phyloP scores from a whole-genome alignment of 2,888 invertebrate genomes.

The Tetranychus piercei region DNA sequence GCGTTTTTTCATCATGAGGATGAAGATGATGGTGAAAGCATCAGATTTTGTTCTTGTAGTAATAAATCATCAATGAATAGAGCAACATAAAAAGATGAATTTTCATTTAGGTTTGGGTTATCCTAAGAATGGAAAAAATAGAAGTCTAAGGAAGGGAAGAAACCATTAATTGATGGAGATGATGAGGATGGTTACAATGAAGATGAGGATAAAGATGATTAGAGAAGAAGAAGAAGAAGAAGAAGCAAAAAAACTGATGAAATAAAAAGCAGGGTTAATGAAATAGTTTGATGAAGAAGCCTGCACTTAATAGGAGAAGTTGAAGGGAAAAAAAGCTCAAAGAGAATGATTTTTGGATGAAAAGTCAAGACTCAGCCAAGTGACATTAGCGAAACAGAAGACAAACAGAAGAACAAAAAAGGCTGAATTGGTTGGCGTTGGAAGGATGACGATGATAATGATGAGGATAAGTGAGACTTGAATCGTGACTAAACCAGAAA shows the following conservation, averaged over 20 bases:
- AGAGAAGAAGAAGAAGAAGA: no score
- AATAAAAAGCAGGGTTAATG: neutral
- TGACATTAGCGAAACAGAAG: neutral
- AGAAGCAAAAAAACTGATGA: neutral
- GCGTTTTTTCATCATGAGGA: neutral
- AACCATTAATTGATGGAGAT: neutral
- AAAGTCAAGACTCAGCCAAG: neutral
- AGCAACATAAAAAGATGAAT: neutral
- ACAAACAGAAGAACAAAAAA: no score
- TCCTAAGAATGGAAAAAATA: neutral
- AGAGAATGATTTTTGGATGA: neutral
- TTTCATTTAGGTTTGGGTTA: neutral
- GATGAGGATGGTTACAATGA: neutral
- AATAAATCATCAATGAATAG: conserved; percentile 5
- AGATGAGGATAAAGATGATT: no score
- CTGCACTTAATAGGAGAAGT: neutral
- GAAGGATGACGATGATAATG: neutral
- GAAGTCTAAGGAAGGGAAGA: neutral
- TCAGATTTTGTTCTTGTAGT: neutral
- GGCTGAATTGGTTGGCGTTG: neutral
- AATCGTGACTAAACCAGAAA: neutral
- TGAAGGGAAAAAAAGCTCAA: neutral
- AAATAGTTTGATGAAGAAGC: conserved; percentile 1
- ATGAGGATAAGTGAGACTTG: neutral
- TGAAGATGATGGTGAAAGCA: neutral